These are phyloP conservation scores for Meliscaeva auricollis DNA, from an alignment of 2,888 invertebrate genomes.

Conservation along the genomic window DNA sequence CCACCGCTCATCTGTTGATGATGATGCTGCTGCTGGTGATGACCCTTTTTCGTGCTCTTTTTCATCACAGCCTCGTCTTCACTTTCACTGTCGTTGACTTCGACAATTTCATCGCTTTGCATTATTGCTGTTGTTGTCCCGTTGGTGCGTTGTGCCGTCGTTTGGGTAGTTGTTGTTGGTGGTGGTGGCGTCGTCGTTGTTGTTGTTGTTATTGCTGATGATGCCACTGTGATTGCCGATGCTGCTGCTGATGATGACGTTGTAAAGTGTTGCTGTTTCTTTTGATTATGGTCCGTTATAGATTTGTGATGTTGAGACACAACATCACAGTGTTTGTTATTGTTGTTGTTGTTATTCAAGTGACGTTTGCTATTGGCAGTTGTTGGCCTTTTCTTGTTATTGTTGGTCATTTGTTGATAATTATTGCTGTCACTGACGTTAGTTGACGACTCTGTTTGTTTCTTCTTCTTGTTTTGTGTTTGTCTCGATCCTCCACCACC, in stretches of 20 bases:
- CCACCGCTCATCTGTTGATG: constrained; percentile 65
- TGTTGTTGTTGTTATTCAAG: constrained; percentile 75
- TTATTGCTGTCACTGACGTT: constrained; percentile 40
- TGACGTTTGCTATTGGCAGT: constrained; percentile 72
- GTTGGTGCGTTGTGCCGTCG: constrained; percentile 60
- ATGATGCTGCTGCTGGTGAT: constrained; percentile 56
- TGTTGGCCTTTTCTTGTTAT: constrained; percentile 53
- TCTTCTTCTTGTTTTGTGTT: constrained; percentile 54
- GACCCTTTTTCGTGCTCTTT: constrained; percentile 67
- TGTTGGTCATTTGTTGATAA: constrained; percentile 53
- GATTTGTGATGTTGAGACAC: constrained; percentile 52
- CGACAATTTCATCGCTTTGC: constrained; percentile 77
- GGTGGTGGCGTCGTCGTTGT: constrained; percentile 35
- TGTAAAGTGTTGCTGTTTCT: constrained; percentile 54
- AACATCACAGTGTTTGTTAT: constrained; percentile 72
- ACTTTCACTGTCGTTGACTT: constrained; percentile 79
- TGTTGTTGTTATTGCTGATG: constrained; percentile 54
- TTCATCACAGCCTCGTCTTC: constrained; percentile 75
- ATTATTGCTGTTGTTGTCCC: constrained; percentile 50
- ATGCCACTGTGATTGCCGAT: constrained; percentile 52
- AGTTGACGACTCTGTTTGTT: constrained; percentile 46
- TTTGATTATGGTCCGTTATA: constrained; percentile 55
- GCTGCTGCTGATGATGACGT: constrained; percentile 46
- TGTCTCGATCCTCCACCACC: constrained; percentile 49
- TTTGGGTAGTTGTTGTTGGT: constrained; percentile 50